These are phyloP conservation scores for Eclectus roratus DNA, from an alignment of 2,113 vertebrate genomes.

Conservation along the genomic window DNA sequence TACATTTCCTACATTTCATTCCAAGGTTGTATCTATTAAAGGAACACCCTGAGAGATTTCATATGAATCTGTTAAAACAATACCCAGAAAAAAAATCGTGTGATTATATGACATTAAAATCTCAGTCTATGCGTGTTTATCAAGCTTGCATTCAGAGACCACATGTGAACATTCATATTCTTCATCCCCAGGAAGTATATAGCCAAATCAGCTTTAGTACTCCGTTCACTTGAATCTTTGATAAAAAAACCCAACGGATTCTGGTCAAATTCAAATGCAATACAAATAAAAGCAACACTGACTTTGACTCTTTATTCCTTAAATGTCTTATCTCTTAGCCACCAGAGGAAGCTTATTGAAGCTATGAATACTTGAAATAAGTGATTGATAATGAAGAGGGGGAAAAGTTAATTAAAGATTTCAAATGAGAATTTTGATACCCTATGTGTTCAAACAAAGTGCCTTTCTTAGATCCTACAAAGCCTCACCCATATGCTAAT, in stretches of 20 bases:
- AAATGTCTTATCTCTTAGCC: conserved; percentile 59
- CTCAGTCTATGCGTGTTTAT: background rate
- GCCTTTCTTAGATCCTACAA: conserved; percentile 56
- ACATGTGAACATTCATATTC: background rate
- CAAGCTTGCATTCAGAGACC: background rate
- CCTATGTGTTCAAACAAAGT: conserved; percentile 60
- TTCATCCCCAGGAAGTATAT: background rate
- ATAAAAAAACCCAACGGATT: conserved; percentile 23
- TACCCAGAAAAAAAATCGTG: background rate
- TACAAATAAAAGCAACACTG: conserved; percentile 31
- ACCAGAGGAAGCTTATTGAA: conserved; percentile 49
- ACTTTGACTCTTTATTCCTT: conserved; percentile 29
- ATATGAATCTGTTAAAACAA: background rate
- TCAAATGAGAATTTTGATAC: conserved; percentile 65
- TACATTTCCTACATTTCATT: background rate
- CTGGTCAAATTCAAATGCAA: conserved; percentile 31
- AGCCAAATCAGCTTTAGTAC: background rate
- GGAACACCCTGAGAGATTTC: background rate
- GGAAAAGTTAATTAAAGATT: conserved; percentile 68
- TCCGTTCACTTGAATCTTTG: background rate
- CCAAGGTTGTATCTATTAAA: background rate
- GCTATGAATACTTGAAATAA: conserved; percentile 45
- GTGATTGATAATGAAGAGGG: conserved; percentile 51
- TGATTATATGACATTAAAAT: background rate
- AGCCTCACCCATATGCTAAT: conserved; percentile 51